Conservation (phyloP, 2,888 invertebrate genomes). For the Megastigmus dorsalis region DNA sequence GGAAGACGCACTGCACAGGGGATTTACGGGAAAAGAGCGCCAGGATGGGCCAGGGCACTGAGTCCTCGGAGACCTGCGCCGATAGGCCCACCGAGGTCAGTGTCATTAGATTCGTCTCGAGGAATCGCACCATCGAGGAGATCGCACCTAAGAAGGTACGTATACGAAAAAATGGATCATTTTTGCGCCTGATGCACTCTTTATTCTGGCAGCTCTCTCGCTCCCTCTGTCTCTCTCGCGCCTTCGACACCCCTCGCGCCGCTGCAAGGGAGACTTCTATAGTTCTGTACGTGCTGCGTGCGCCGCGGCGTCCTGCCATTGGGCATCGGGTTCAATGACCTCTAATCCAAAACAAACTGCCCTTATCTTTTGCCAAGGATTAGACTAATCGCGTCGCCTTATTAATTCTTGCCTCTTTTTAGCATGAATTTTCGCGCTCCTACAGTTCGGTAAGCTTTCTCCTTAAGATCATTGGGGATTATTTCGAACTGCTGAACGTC, state of each 20-base stretch:
- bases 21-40: no score
- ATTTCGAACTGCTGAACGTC: no score
- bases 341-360: constrained; percentile 71
- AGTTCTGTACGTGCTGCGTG: background rate
- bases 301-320: constrained; percentile 49
- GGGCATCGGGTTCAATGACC: constrained; percentile 64
- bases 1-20: no score
- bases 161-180: no score
- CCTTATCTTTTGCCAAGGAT: constrained; percentile 35
- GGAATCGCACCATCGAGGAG: constrained; percentile 72
- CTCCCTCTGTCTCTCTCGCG: background rate
- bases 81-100: constrained; percentile 72
- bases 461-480: no score
- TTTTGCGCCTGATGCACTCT: no score
- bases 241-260: background rate
- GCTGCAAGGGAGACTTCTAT: background rate
- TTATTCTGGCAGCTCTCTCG: no score
- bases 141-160: constrained; percentile 73
- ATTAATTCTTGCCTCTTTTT: background rate
- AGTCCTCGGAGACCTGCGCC: constrained; percentile 70
- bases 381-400: background rate
- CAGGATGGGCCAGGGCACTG: constrained; percentile 72
- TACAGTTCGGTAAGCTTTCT: background rate
- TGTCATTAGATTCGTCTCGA: constrained; percentile 72
- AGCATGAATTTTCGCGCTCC: background rate